Evolutionary conservation across 2,888 invertebrate genomes (phyloP).

Genomic region (Teleogryllus oceanicus): DNA sequence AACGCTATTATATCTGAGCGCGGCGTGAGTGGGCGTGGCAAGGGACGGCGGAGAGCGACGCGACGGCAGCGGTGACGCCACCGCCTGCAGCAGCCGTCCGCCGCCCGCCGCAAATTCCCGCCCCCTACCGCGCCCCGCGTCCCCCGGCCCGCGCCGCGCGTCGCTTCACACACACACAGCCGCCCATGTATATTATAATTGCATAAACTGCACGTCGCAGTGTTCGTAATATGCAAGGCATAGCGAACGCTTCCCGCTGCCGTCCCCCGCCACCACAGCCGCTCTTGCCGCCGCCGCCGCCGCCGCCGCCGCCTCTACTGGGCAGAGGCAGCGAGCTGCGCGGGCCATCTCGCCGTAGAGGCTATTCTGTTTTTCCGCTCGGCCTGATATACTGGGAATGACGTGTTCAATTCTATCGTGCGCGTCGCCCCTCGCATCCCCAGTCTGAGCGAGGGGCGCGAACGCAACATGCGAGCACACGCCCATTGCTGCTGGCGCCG

Average conservation of each 20-base stretch:
- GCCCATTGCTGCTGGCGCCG: background rate
- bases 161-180: background rate
- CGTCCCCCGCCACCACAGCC: too few species aligned
- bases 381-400: slow-evolving; percentile 27
- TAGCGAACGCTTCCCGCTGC: too few species aligned
- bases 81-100: background rate
- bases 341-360: background rate
- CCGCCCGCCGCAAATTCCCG: background rate
- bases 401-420: slow-evolving; percentile 27
- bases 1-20: too few species aligned
- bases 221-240: background rate
- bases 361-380: background rate
- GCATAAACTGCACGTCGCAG: slow-evolving; percentile 9
- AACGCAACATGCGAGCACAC: slow-evolving; percentile 19
- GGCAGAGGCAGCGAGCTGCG: too few species aligned
- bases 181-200: slow-evolving; percentile 9
- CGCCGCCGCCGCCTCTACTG: too few species aligned
- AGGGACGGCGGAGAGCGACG: too few species aligned
- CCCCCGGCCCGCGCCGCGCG: background rate
- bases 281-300: too few species aligned
- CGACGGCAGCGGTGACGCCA: too few species aligned
- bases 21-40: too few species aligned
- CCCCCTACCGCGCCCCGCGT: background rate
- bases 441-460: too few species aligned
- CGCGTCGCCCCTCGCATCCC: background rate